Conservation (phyloP, 2,797 vertebrate species). For the Gorsachius magnificus region DNA sequence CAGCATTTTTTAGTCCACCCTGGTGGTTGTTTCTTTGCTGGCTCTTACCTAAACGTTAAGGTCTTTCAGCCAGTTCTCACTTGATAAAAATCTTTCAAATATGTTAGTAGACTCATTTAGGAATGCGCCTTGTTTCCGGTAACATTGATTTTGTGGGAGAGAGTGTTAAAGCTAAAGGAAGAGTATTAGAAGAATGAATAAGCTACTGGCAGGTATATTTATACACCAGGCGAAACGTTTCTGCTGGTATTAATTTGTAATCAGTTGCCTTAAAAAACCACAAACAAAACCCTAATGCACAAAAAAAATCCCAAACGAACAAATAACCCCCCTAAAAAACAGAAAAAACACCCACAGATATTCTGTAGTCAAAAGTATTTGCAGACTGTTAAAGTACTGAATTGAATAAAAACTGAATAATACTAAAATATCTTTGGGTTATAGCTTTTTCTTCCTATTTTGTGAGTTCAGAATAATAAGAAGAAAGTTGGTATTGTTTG, state of each 20-base stretch:
- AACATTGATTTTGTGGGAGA: background rate
- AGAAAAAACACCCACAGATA: background rate
- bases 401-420: background rate
- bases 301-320: background rate
- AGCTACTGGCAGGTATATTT: background rate
- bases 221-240: background rate
- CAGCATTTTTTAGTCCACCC: background rate
- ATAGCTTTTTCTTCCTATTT: background rate
- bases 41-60: background rate
- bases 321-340: accelerated
- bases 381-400: background rate
- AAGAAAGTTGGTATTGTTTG: background rate
- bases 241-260: background rate
- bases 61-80: background rate
- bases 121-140: background rate
- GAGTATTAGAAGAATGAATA: background rate
- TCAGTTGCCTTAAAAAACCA: background rate
- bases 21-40: background rate
- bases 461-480: background rate
- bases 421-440: background rate
- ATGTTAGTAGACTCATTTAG: background rate
- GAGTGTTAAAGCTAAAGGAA: background rate
- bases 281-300: background rate
- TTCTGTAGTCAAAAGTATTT: background rate
- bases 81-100: background rate